Evolutionary conservation across 2,888 invertebrate genomes (phyloP), one percentile per base, ranked within the genome.

Genomic region (Heteropelma amictum): DNA sequence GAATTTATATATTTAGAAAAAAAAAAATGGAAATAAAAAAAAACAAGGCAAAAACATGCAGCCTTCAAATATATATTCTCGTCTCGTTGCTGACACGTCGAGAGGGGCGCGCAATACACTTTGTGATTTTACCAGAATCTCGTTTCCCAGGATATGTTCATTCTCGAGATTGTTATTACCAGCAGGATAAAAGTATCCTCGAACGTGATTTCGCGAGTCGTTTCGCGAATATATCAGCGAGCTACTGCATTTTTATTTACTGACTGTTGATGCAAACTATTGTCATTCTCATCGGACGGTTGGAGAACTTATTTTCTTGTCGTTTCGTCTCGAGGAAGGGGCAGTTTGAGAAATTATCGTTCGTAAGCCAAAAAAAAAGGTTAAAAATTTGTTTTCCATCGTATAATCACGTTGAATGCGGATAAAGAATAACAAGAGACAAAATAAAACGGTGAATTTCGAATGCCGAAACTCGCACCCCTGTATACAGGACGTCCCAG

Each of bases 51-150:
- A 51, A 28, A 64, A 14, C 28, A 26, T 35, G 17, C 17, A 45
- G 12, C 53, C 40, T 53, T 56, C 10, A 49, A 63, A 63, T 65
- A 38, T 61, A 70, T 74, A 67, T 67, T 71, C 75, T 23, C 54
- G 47, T 74, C 64, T 70, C 64, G 65, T 75, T 56, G 21, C 49
- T 33, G 38, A 54, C 64, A 60, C 60, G 19, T 33, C 58, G n/a
- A n/a, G n/a, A 12, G 38, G 38, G 12, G 38, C 38, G 4, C 12
- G 12, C 12, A 8, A 65, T 71, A 47, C 33, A 67, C 33, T 71
- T 65, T n/a, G 40, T 12, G 53, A 67, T 75, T 70, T 45, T 61
- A 54, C 45, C 40, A 26, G 19, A 23, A 40, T 58, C 49, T 69
- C 60, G 21, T 63, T 61, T 47, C 63, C 53, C 61, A 61, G 33